These are phyloP conservation scores for Chaetophractus vellerosus DNA, from an alignment of 2,797 vertebrate species.

Conservation along the genomic window DNA sequence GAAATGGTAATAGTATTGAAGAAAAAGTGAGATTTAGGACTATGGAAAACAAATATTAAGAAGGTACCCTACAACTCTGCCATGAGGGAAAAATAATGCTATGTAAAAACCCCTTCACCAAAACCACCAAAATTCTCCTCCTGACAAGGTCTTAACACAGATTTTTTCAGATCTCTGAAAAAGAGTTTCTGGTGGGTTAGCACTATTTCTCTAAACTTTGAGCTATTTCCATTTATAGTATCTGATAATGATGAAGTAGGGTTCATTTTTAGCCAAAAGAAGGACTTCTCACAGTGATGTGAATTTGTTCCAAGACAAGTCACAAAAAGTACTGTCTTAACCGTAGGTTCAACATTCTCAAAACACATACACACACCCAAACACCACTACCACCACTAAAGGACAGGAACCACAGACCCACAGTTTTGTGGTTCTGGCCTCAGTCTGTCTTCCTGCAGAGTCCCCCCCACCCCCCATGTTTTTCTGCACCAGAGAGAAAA, in stretches of 20 bases:
- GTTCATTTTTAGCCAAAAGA: slow-evolving; percentile 55
- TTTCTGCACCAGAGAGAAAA: background rate
- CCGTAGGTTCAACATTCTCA: slow-evolving; percentile 17
- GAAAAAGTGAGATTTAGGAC: background rate
- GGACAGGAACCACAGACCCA: background rate
- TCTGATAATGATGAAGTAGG: slow-evolving; percentile 7
- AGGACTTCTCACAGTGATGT: background rate
- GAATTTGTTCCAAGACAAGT: slow-evolving; percentile 44
- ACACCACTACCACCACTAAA: background rate
- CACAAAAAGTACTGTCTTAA: slow-evolving; percentile 48
- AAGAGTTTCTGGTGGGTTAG: background rate
- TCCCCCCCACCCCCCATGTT: background rate
- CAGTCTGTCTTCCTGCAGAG: background rate
- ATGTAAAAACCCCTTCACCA: slow-evolving; percentile 4
- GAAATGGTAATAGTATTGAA: background rate
- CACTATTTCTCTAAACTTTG: slow-evolving; percentile 5
- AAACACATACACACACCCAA: background rate
- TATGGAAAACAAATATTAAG: background rate
- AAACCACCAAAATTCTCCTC: background rate
- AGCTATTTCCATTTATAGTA: background rate
- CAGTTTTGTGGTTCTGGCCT: background rate
- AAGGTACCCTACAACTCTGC: background rate
- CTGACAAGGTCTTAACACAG: background rate
- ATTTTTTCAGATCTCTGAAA: background rate
- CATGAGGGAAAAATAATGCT: background rate